Conservation (phyloP, 2,113 vertebrate genomes). For the Nycticorax nycticorax region DNA sequence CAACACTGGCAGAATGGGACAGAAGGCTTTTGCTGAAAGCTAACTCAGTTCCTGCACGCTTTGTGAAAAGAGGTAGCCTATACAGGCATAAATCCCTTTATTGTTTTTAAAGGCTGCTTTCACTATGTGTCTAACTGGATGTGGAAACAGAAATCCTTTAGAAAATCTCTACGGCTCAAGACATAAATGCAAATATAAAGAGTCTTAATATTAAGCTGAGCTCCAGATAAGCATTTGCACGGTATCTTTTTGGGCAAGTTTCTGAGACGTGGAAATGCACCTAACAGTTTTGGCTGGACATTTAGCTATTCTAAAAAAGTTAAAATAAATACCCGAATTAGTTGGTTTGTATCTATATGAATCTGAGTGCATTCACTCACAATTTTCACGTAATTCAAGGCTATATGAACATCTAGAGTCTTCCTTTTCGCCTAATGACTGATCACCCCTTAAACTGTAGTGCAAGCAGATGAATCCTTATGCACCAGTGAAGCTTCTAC, state of each 20-base stretch:
- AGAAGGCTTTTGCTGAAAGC: not conserved
- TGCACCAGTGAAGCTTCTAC: not conserved
- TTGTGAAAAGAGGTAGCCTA: not conserved
- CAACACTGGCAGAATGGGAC: not conserved
- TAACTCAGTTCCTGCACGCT: not conserved
- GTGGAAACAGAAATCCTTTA: not conserved
- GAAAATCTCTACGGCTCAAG: not conserved
- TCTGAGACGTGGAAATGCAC: not conserved
- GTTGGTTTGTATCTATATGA: not conserved
- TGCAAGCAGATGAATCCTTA: not conserved
- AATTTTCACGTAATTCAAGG: not conserved
- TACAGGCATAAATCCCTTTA: not conserved
- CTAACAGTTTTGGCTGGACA: not conserved
- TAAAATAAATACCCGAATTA: not conserved
- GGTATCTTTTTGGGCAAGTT: not conserved
- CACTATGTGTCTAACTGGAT: not conserved
- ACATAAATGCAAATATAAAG: not conserved
- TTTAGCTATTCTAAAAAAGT: not conserved
- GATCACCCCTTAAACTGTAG: not conserved
- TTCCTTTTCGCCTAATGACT: not conserved
- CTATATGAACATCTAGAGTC: not conserved
- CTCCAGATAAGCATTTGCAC: not conserved
- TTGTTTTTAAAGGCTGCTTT: not conserved
- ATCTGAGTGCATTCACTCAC: not conserved
- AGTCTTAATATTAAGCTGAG: not conserved